These are phyloP conservation scores for Eristalis pertinax DNA, from an alignment of 2,888 invertebrate species.

Conservation along the genomic window DNA sequence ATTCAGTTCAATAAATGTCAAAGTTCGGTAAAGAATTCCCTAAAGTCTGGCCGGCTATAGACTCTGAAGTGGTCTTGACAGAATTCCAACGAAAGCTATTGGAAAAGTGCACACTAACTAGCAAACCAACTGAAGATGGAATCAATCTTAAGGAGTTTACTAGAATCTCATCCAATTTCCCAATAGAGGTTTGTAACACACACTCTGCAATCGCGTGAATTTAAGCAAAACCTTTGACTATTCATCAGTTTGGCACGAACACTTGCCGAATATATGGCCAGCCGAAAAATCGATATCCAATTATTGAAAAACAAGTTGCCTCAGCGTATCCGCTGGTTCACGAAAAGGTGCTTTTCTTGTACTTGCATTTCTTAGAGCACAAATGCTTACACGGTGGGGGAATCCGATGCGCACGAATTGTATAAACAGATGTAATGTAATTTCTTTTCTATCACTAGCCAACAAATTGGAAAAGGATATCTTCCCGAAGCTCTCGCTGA, in stretches of 20 bases:
- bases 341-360: constrained; percentile 85
- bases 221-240: not conserved
- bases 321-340: constrained; percentile 87
- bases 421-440: not conserved
- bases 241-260: constrained; percentile 78
- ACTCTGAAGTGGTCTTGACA: constrained; percentile 11
- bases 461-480: constrained; percentile 78
- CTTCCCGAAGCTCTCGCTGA: constrained; percentile 81
- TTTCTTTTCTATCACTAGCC: constrained; percentile 71
- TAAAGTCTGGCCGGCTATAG: constrained; percentile 74
- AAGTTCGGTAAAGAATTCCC: constrained; percentile 77
- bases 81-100: constrained; percentile 75
- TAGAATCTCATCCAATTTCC: constrained; percentile 75
- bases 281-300: constrained; percentile 73
- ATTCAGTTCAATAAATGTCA: constrained; percentile 70
- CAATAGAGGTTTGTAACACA: constrained; percentile 74
- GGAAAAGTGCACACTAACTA: constrained; percentile 73
- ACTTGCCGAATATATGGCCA: constrained; percentile 78
- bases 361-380: constrained; percentile 85
- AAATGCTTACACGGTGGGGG: constrained; percentile 81
- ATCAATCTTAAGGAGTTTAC: constrained; percentile 74
- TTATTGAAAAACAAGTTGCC: constrained; percentile 78
- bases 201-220: not conserved
- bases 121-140: constrained; percentile 70
- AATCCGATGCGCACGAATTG: not conserved